A percentile compares a stretch with the other conserved stretches of the same genome.
phyloP scores from a whole-genome alignment of 2,797 vertebrate genomes.

The Rhynchonycteris naso region DNA sequence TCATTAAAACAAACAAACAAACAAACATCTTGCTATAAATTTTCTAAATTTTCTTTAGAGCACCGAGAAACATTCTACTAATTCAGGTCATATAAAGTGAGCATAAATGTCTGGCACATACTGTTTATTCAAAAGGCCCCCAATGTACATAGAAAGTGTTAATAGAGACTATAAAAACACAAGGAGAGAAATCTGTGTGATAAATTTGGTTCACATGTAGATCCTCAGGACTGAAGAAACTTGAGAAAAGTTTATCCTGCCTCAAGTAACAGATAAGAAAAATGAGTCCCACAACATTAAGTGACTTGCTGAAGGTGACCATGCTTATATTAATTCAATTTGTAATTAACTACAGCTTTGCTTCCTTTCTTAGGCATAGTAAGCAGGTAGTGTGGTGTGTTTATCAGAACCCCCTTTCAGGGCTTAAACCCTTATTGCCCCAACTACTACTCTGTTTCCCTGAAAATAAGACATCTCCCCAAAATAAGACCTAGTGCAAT shows the following conservation, averaged over 20 bases:
- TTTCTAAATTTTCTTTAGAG: conserved; percentile 22
- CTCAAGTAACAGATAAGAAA: neutral
- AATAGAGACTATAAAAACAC: neutral
- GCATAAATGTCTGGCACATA: neutral
- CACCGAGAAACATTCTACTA: neutral
- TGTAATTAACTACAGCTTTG: neutral
- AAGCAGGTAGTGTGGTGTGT: neutral
- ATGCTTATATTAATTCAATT: neutral
- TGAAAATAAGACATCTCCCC: too few relatives aligned
- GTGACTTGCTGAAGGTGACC: neutral
- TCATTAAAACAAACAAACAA: conserved; percentile 24
- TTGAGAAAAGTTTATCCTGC: neutral
- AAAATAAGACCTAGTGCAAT: too few relatives aligned
- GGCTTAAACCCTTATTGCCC: neutral
- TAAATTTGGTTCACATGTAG: neutral
- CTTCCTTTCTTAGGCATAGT: neutral
- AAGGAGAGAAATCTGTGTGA: neutral
- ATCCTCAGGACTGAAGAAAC: neutral
- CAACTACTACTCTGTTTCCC: neutral
- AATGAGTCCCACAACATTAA: neutral
- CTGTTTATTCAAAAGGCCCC: neutral
- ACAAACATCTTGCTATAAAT: neutral
- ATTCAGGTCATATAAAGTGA: neutral
- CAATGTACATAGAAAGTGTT: neutral
- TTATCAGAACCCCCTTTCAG: neutral